Conservation (phyloP, 2,797 vertebrate species). For the Chelidonichthys spinosus region DNA sequence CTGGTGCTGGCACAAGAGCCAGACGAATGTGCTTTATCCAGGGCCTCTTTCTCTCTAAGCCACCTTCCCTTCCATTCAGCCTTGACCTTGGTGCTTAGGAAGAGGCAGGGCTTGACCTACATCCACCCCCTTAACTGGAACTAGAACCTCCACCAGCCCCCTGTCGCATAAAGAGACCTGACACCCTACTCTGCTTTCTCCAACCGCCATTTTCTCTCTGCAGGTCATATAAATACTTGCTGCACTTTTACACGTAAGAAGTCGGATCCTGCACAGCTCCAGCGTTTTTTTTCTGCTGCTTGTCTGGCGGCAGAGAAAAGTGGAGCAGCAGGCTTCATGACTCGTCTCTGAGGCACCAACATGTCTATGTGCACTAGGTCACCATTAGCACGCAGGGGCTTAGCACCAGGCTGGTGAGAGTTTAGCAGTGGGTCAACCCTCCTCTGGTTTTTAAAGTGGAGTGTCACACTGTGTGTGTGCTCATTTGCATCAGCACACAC, state of each 20-base stretch:
- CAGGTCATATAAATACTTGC: slow-evolving; percentile 16
- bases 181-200: slow-evolving; percentile 35
- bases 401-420: slow-evolving; percentile 68
- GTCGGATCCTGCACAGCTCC: slow-evolving; percentile 13
- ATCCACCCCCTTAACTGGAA: slow-evolving; percentile 78
- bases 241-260: slow-evolving; percentile 15
- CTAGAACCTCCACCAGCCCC: slow-evolving; percentile 63
- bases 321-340: slow-evolving; percentile 63
- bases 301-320: slow-evolving; percentile 58
- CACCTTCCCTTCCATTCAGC: slow-evolving; percentile 82
- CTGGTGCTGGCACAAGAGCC: slow-evolving; percentile 69
- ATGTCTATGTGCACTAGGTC: slow-evolving; percentile 74
- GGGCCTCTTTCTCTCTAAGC: slow-evolving; percentile 80
- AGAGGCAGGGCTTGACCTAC: slow-evolving; percentile 82
- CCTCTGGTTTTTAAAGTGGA: slow-evolving; percentile 62
- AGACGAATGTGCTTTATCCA: slow-evolving; percentile 82
- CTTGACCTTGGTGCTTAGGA: slow-evolving; percentile 82
- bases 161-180: slow-evolving; percentile 55
- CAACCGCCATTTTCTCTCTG: slow-evolving; percentile 35
- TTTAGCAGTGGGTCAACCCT: slow-evolving; percentile 73
- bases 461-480: slow-evolving; percentile 66
- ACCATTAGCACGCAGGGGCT: slow-evolving; percentile 72
- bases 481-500: slow-evolving; percentile 61
- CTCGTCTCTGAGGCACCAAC: slow-evolving; percentile 67
- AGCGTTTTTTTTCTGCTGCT: slow-evolving; percentile 30